Conservation (phyloP, 2,888 invertebrate species). For the Julus scandinavius region DNA sequence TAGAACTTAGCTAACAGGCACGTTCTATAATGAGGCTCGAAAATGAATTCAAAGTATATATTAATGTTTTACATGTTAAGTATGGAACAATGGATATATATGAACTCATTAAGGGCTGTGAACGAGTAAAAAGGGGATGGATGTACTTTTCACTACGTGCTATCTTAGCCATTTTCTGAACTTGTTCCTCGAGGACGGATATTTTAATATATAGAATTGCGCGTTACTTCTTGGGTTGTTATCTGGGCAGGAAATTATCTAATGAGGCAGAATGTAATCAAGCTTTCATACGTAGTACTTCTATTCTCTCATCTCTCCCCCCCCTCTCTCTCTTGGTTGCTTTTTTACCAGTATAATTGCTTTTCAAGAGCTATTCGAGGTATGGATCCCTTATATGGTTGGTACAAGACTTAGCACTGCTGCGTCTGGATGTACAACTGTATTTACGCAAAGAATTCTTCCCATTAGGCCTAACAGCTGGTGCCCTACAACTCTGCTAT, state of each 20-base stretch:
- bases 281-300: conserved; percentile 44
- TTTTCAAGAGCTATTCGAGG: conserved; percentile 44
- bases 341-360: conserved; percentile 49
- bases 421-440: background rate
- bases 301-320: conserved; percentile 42
- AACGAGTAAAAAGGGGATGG: conserved; percentile 25
- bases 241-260: conserved; percentile 51
- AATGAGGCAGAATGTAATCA: conserved; percentile 52
- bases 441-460: background rate
- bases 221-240: conserved; percentile 47
- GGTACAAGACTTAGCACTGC: background rate
- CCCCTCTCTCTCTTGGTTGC: conserved; percentile 24
- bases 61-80: conserved; percentile 34
- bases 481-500: background rate
- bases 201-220: conserved; percentile 49
- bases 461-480: background rate
- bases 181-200: conserved; percentile 16
- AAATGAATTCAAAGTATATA: conserved; percentile 38
- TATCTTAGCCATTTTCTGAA: conserved; percentile 47
- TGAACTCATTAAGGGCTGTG: conserved; percentile 20
- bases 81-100: conserved; percentile 43
- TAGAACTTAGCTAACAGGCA: background rate
- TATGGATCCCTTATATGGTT: background rate
- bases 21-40: background rate
- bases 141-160: conserved; percentile 14